Evolutionary conservation across 1,140 invertebrate genomes (phyloP), one percentile per base, ranked within the genome.

Genomic region (Idris sp.): DNA sequence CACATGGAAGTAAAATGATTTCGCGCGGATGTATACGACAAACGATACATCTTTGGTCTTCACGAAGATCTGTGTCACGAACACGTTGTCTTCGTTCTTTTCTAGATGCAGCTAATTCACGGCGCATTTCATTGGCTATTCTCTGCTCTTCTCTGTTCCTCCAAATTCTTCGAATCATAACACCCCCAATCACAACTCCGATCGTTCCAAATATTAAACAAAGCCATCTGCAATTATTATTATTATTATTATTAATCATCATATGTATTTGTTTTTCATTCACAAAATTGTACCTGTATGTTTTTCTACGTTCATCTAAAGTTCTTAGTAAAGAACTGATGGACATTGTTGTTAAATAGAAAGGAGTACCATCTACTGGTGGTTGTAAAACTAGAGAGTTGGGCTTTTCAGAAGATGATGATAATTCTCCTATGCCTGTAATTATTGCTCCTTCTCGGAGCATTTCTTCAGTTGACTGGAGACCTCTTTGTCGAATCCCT

Each of bases 391-490:
- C 89, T 41, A 94, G 77, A 0, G 84, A 81, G 68, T 91, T 89
- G 13, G 89, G 85, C 49, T 87, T 86, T 16, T 79, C 77, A 11
- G 89, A 83, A 54, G 85, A 89, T 31, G 62, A 73, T 11, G 80
- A 11, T 40, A 95, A 80, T 86, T 94, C 92, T 14, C 93, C 93
- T 48, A 94, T 91, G 18, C 92, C 93, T 2, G 93, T 94, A 2
- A 95, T 90, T 43, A 93, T 89, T 31, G 92, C 91, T 26, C 92
- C 93, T 81, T 92, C 92, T 4, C 92, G 88, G 1, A 95, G 84
- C 88, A 95, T 92, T 86, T 93, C 91, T 83, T 95, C 94, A 10
- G 93, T 94, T 0, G 91, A 92, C 82, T 95, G 93, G 11, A 95
- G 82, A 0, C 94, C 94, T 71, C 91, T 88, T 81, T 94, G 93